Percentiles rank a stretch among this genome's conserved stretches.
phyloP scores from a whole-genome alignment of 1,140 invertebrate genomes.

The Schlechtendalia chinensis region DNA sequence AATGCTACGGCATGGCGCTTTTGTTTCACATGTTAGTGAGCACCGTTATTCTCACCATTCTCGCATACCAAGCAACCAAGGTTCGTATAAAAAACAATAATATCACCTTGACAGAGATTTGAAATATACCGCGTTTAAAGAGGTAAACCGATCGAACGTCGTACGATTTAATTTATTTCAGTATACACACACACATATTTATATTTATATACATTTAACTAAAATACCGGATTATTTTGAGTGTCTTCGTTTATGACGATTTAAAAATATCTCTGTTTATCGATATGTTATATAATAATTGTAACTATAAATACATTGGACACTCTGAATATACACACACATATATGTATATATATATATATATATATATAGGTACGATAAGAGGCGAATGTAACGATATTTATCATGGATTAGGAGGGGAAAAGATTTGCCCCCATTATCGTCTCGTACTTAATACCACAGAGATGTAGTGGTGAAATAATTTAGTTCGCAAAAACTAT shows the following conservation, averaged over 20 bases:
- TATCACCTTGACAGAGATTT: constrained; percentile 4
- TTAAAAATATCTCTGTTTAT: neutral
- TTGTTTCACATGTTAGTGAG: constrained; percentile 80
- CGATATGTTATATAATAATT: no score
- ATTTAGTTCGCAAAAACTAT: no score
- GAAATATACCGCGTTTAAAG: neutral
- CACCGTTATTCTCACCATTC: constrained; percentile 74
- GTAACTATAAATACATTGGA: no score
- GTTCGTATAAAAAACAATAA: constrained; percentile 56
- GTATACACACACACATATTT: no score
- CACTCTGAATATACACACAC: no score
- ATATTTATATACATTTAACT: neutral
- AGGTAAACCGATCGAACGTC: neutral
- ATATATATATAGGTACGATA: no score
- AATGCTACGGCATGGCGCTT: constrained; percentile 75
- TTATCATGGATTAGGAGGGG: no score
- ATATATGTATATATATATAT: no score
- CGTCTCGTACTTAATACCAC: no score
- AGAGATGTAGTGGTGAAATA: no score
- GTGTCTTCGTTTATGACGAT: constrained; percentile 15
- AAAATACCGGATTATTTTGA: neutral
- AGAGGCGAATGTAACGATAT: no score
- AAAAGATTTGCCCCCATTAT: no score
- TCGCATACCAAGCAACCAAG: constrained; percentile 83
- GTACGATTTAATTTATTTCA: neutral